A percentile compares a stretch with the other conserved stretches of the same genome.
phyloP scores from a whole-genome alignment of 2,113 vertebrate genomes.

The Microcebus tavaratra region DNA sequence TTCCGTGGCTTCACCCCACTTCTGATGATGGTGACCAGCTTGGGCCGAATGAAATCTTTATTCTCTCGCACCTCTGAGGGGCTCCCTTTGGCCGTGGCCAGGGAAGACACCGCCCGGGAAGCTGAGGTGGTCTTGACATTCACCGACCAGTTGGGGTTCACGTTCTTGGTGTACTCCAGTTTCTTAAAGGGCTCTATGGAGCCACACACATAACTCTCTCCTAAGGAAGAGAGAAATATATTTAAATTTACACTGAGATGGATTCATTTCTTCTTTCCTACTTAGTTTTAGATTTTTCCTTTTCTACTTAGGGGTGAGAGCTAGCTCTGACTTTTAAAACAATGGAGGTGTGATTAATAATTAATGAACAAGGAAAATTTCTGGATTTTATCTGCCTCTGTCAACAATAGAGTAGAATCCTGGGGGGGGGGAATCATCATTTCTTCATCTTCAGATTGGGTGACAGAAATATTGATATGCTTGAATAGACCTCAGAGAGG shows the following conservation, averaged over 20 bases:
- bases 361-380: neutral
- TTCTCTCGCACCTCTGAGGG: constrained; percentile 89
- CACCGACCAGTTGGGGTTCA: constrained; percentile 98
- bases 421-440: neutral
- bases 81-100: constrained; percentile 89
- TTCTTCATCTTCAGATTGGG: neutral
- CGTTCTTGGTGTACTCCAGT: constrained; percentile 98
- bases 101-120: constrained; percentile 88
- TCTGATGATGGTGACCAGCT: constrained; percentile 97
- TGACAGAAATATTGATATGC: neutral
- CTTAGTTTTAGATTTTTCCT: neutral
- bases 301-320: neutral
- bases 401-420: neutral
- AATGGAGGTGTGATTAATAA: neutral
- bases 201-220: constrained; percentile 97
- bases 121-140: constrained; percentile 89
- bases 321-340: neutral
- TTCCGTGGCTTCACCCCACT: constrained; percentile 98
- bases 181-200: constrained; percentile 97
- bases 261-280: neutral
- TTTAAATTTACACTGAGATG: neutral
- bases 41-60: constrained; percentile 97
- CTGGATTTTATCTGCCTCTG: neutral
- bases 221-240: constrained; percentile 80
- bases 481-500: neutral